Percentiles rank a stretch among this genome's conserved stretches.
Conservation (phyloP, 1,140 invertebrate species). For the Drosophila elegans region DNA sequence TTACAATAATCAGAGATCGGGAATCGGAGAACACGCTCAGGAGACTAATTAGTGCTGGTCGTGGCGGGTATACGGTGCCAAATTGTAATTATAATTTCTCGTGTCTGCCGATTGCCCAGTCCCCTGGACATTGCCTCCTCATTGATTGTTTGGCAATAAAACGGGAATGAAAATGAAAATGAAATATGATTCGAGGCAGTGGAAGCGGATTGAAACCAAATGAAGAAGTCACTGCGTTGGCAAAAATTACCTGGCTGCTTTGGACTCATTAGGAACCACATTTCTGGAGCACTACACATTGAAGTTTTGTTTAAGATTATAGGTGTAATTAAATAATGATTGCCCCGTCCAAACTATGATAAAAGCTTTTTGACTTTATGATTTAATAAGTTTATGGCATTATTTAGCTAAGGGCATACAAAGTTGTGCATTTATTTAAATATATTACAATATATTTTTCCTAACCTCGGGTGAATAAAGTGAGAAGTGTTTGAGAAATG, state of each 20-base stretch:
- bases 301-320: too few relatives aligned
- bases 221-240: conserved; percentile 24
- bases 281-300: background rate
- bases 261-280: background rate
- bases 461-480: too few relatives aligned
- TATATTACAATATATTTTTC: too few relatives aligned
- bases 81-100: conserved; percentile 81
- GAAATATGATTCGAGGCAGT: conserved; percentile 51
- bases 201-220: conserved; percentile 20
- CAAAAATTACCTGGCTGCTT: conserved; percentile 6
- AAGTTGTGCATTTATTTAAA: too few relatives aligned
- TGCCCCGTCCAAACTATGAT: background rate
- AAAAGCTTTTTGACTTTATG: too few relatives aligned
- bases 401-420: too few relatives aligned
- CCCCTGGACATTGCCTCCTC: background rate
- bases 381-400: too few relatives aligned
- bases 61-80: conserved; percentile 27
- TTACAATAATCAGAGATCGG: conserved; percentile 82
- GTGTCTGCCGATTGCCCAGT: conserved; percentile 47
- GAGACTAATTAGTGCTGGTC: conserved; percentile 76
- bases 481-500: too few relatives aligned
- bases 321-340: too few relatives aligned
- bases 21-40: conserved; percentile 80
- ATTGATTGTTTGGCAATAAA: conserved; percentile 38
- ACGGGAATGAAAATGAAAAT: conserved; percentile 53